Evolutionary conservation across 1,140 invertebrate genomes (phyloP).

Genomic region (Chrysomallon squamiferum): DNA sequence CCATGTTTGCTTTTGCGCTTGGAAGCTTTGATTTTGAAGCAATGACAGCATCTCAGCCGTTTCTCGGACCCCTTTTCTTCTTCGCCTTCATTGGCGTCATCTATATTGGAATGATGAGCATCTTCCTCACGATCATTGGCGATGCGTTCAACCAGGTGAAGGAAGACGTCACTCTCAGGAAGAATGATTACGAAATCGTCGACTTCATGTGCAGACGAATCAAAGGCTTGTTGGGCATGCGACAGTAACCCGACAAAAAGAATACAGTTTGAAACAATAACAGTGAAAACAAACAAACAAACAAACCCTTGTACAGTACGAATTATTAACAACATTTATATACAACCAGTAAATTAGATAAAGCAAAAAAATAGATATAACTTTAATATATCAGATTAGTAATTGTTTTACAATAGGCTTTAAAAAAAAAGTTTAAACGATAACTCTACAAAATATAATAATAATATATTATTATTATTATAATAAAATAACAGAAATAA

Average conservation of each 20-base stretch:
- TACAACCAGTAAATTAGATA: too few species aligned
- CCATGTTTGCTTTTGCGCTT: conserved; percentile 59
- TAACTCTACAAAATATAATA: too few species aligned
- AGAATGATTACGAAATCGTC: conserved; percentile 66
- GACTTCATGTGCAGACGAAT: conserved; percentile 63
- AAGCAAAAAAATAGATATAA: too few species aligned
- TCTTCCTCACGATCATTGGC: conserved; percentile 84
- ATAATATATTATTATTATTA: too few species aligned
- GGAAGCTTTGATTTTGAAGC: conserved; percentile 59
- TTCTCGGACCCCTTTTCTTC: conserved; percentile 80
- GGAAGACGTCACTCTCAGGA: conserved; percentile 49
- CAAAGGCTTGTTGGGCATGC: conserved; percentile 52
- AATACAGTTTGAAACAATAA: conserved; percentile 9
- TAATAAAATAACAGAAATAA: too few species aligned
- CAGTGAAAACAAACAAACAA: too few species aligned
- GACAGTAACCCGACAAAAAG: too few species aligned
- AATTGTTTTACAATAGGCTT: too few species aligned
- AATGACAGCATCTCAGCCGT: conserved; percentile 44
- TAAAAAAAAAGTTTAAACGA: too few species aligned
- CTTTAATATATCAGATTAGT: too few species aligned
- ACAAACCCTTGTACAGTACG: too few species aligned
- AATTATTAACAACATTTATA: too few species aligned
- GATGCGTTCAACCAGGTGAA: conserved; percentile 66
- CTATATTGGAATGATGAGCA: conserved; percentile 80
- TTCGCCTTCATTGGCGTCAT: conserved; percentile 77